Evolutionary conservation across 1,140 invertebrate species (phyloP), one percentile per base, ranked within the genome.

Genomic region (Lethocerus indicus): DNA sequence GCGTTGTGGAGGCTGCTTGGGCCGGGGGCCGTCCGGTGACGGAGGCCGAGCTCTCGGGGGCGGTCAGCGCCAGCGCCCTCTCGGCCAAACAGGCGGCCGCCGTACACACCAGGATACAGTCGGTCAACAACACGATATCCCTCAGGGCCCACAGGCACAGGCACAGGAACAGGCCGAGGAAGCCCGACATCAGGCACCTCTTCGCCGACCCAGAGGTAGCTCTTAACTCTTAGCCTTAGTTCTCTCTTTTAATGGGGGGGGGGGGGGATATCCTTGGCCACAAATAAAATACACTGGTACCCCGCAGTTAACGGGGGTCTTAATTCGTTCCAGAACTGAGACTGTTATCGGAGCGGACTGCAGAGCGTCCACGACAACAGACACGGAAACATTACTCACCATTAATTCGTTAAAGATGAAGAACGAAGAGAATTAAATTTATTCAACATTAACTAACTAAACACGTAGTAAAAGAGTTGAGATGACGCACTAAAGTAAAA

Each of bases 181-280:
- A 79, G n/a, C n/a, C n/a, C 16, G 81, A 86, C 58, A 83, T 85
- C 41, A 67, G 83, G 58, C 79, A 85, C 64, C 75, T 85, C 32
- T 80, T 85, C 58, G 75, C 79, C 63, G 81, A 87, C 65, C 68
- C 81, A 47, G 82, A 85, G 71, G 81, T 79, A 64, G 7, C 2
- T 44, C 14, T 26, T 44, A 32, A 32, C 29, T 9, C 7, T 32
- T 9, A 32, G n/a, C n/a, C 7, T 32, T 32, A 32, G n/a, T 32
- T 32, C n/a, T n/a, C 7, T 32, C 29, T 32, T 32, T 32, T n/a
- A 32, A 32, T 32, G 7, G 7, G 7, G n/a, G n/a, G n/a, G 7
- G 7, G 7, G 7, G n/a, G n/a, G n/a, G n/a, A 32, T 9, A 32
- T 32, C n/a, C 7, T 32, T 32, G 7, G 29, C n/a, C 29, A 32